Conservation (phyloP, 2,888 invertebrate genomes). For the Laothoe populi region DNA sequence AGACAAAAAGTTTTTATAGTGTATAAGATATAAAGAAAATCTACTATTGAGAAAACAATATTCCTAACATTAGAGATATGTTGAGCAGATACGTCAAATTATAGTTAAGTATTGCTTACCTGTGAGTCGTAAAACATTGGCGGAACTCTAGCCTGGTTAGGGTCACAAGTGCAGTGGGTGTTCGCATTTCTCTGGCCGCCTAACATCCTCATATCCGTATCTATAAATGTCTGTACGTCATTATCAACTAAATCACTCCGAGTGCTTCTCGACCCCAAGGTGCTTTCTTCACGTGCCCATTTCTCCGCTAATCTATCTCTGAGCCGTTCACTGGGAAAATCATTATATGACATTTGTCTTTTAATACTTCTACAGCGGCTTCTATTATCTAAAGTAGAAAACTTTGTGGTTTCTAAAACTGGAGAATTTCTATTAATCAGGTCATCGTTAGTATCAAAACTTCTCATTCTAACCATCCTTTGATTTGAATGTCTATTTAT, state of each 20-base stretch:
- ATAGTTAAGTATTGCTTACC: conserved; percentile 56
- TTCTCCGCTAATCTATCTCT: conserved; percentile 67
- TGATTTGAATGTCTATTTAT: conserved; percentile 54
- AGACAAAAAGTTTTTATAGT: no score
- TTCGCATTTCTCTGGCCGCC: conserved; percentile 56
- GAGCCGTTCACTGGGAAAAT: conserved; percentile 76
- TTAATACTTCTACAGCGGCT: conserved; percentile 77
- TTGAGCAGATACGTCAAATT: no score
- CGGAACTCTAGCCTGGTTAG: conserved; percentile 63
- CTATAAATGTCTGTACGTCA: conserved; percentile 69
- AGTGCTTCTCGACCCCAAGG: conserved; percentile 64
- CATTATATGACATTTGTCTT: conserved; percentile 81
- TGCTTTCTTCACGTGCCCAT: conserved; percentile 67
- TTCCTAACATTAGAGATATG: no score
- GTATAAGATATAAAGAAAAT: no score
- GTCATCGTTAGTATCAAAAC: conserved; percentile 75
- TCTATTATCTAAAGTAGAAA: conserved; percentile 78
- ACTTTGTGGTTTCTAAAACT: conserved; percentile 66
- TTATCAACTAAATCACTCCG: conserved; percentile 68
- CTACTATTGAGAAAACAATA: no score
- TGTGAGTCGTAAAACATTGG: conserved; percentile 77
- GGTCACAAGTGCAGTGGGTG: conserved; percentile 72
- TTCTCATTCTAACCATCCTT: conserved; percentile 72
- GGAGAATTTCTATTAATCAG: conserved; percentile 64
- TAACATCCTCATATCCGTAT: conserved; percentile 67